These are phyloP conservation scores for Acleris laterana DNA, from an alignment of 2,888 invertebrate species.

Conservation along the genomic window DNA sequence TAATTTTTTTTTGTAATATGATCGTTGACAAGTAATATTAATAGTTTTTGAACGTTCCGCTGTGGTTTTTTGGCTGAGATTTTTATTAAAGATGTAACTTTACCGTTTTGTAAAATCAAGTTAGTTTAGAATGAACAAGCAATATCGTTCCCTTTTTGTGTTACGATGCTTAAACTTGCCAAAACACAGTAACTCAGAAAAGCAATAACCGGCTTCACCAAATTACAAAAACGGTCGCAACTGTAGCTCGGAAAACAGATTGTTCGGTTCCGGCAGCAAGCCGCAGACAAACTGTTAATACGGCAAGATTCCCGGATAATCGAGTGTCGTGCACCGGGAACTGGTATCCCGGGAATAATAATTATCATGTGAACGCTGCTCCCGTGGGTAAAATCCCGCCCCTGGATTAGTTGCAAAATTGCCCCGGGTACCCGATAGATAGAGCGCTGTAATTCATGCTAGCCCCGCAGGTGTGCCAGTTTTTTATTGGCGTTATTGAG, in stretches of 20 bases:
- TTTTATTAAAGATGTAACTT: no score
- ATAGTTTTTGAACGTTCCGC: no score
- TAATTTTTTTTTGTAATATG: no score
- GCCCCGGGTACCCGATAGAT: constrained; percentile 28
- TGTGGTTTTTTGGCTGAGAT: no score
- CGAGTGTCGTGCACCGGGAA: constrained; percentile 39
- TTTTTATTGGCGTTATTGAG: constrained; percentile 30
- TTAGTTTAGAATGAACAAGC: no score
- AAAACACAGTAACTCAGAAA: constrained; percentile 8
- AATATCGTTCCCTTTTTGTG: no score
- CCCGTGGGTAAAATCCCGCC: constrained; percentile 50
- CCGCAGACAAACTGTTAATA: constrained; percentile 39
- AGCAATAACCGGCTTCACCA: constrained; percentile 18
- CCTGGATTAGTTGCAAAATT: constrained; percentile 50
- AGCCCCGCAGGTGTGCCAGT: constrained; percentile 29
- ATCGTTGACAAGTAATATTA: no score
- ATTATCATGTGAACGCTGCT: constrained; percentile 56
- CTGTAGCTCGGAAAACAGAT: constrained; percentile 13
- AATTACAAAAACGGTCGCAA: constrained; percentile 20
- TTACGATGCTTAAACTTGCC: not conserved
- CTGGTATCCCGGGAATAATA: constrained; percentile 48
- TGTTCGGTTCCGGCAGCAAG: constrained; percentile 9
- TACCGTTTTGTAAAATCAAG: no score
- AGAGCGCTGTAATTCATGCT: constrained; percentile 33
- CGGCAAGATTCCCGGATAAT: constrained; percentile 41